A percentile compares a stretch with the other conserved stretches of the same genome.
Evolutionary conservation across 2,797 vertebrate species (phyloP).

Genomic region (Sebastes taczanowskii): DNA sequence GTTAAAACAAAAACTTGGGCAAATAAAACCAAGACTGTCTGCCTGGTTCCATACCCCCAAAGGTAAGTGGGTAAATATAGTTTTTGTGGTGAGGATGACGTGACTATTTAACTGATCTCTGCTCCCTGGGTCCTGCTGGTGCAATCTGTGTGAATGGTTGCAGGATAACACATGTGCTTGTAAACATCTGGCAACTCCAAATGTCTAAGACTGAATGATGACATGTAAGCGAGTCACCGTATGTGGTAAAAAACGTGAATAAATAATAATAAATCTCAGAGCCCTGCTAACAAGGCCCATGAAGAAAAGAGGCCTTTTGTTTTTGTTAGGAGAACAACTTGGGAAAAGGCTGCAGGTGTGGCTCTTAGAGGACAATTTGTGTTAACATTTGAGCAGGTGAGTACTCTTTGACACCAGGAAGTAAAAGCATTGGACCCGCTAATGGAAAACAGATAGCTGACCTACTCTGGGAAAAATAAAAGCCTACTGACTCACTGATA

Average conservation of each 20-base stretch:
- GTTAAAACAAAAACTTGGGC: not conserved
- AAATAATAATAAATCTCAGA: not conserved
- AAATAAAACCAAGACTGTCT: not conserved
- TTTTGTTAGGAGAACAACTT: not conserved
- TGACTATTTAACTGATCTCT: not conserved
- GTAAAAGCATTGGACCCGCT: conserved; percentile 37
- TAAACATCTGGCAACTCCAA: not conserved
- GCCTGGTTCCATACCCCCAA: too few species aligned
- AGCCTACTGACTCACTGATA: conserved; percentile 89
- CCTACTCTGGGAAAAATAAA: conserved; percentile 66
- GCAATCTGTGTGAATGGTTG: too few species aligned
- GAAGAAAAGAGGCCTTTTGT: not conserved
- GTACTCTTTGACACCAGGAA: conserved; percentile 31
- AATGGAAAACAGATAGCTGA: conserved; percentile 67
- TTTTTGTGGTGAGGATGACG: not conserved
- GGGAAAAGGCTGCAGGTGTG: not conserved
- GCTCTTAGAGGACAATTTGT: conserved; percentile 6
- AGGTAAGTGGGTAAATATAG: too few species aligned
- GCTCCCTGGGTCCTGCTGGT: not conserved
- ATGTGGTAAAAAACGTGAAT: too few species aligned
- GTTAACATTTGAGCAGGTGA: conserved; percentile 17
- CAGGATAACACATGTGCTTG: not conserved
- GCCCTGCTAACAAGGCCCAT: not conserved
- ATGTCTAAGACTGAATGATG: not conserved
- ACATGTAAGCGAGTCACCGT: not conserved